Percentiles rank a stretch among this genome's conserved stretches.
These are phyloP conservation scores for Phenganax subtilis DNA, from an alignment of 92 coral and sea anemone species.

Conservation along the genomic window DNA sequence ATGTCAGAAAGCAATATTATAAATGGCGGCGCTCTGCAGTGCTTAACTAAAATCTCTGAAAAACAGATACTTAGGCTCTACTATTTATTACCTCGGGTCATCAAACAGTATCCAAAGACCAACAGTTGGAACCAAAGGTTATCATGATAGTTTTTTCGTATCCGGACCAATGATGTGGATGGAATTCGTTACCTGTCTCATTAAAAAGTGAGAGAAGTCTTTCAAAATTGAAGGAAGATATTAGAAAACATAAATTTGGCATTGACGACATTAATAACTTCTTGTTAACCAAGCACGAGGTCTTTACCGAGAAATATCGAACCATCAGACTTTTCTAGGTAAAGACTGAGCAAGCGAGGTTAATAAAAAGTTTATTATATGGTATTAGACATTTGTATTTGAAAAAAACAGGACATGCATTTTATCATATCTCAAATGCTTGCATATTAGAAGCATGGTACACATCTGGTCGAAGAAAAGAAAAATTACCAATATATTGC, in stretches of 20 bases:
- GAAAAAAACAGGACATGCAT: too few relatives aligned
- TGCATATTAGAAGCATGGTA: too few relatives aligned
- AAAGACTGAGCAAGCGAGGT: too few relatives aligned
- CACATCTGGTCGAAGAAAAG: too few relatives aligned
- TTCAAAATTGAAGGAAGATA: background rate
- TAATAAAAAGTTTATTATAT: too few relatives aligned
- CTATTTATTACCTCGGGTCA: conserved; percentile 1
- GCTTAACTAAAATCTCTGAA: conserved; percentile 5
- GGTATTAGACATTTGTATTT: too few relatives aligned
- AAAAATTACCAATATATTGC: too few relatives aligned
- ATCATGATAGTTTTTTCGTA: conserved; percentile 8
- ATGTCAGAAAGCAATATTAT: conserved; percentile 7
- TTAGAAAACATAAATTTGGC: conserved; percentile 1
- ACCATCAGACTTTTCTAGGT: too few relatives aligned
- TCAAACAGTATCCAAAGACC: conserved; percentile 3
- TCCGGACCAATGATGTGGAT: background rate
- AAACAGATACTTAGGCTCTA: background rate
- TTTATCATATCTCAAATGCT: too few relatives aligned
- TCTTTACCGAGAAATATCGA: too few relatives aligned
- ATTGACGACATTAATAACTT: background rate
- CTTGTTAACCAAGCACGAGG: too few relatives aligned
- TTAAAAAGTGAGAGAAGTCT: conserved; percentile 8
- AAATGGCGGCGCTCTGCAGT: background rate
- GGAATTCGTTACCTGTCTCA: background rate
- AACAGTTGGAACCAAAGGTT: background rate